A percentile compares a stretch with the other conserved stretches of the same genome.
These are phyloP conservation scores for Rynchops niger DNA, from an alignment of 2,113 vertebrate species.

Conservation along the genomic window DNA sequence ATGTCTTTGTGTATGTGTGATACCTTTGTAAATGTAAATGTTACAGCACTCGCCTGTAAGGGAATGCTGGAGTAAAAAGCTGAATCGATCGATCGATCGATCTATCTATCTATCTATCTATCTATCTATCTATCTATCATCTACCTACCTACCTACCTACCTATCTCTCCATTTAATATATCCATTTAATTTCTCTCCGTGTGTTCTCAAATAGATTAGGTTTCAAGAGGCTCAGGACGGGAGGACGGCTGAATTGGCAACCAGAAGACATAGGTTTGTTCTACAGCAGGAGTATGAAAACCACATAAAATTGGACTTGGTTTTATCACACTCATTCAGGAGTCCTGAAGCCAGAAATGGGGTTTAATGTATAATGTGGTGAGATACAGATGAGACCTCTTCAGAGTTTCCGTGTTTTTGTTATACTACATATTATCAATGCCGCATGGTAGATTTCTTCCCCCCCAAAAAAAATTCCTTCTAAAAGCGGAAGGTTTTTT, in stretches of 20 bases:
- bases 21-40: background rate
- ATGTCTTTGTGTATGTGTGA: background rate
- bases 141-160: background rate
- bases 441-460: background rate
- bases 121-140: too few relatives aligned
- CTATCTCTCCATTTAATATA: background rate
- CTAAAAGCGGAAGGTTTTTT: background rate
- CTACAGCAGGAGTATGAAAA: background rate
- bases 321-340: conserved; percentile 20
- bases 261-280: background rate
- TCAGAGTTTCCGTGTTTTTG: background rate
- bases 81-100: background rate
- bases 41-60: background rate
- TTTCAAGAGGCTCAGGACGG: background rate
- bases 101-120: background rate
- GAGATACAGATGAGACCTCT: conserved; percentile 17
- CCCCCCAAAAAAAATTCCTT: background rate
- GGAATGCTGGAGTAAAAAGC: background rate
- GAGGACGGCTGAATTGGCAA: background rate
- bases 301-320: background rate
- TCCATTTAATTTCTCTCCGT: background rate
- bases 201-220: background rate
- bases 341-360: background rate
- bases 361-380: conserved; percentile 6
- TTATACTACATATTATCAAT: background rate